These are phyloP conservation scores for Brachyrhaphis roseni DNA, from an alignment of 2,797 vertebrate species.

Conservation along the genomic window DNA sequence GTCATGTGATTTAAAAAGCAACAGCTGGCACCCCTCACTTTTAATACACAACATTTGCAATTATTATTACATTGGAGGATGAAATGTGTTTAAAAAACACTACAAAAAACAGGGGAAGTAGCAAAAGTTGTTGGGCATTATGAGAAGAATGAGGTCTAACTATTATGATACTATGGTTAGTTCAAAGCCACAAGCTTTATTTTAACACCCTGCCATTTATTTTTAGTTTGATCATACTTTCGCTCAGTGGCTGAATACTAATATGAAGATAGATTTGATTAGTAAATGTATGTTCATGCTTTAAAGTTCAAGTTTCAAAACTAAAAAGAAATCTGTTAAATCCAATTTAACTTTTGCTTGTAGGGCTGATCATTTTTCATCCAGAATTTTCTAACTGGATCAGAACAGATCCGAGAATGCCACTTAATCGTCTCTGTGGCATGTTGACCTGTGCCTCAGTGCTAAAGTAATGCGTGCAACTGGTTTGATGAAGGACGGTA, in stretches of 20 bases:
- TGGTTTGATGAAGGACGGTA: slow-evolving; percentile 62
- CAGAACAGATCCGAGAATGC: not conserved
- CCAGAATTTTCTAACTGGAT: not conserved
- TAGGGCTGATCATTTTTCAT: not conserved
- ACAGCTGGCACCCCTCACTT: not conserved
- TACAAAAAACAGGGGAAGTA: not conserved
- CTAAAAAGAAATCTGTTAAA: not conserved
- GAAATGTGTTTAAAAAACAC: not conserved
- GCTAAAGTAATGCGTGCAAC: slow-evolving; percentile 67
- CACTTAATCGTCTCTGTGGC: slow-evolving; percentile 36
- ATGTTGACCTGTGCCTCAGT: slow-evolving; percentile 58
- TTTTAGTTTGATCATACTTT: not conserved
- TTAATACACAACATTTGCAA: not conserved
- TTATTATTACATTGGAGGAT: not conserved
- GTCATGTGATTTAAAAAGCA: not conserved
- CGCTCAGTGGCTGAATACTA: not conserved
- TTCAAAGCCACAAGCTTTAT: not conserved
- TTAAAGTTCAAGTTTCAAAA: not conserved
- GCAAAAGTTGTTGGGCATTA: not conserved
- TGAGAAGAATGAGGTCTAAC: not conserved
- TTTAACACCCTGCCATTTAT: not conserved
- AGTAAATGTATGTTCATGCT: not conserved
- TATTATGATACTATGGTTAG: not conserved
- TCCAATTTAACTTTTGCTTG: not conserved
- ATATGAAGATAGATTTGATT: not conserved